These are phyloP conservation scores for Cranoglanis bouderius DNA, from an alignment of 2,113 vertebrate species.

Conservation along the genomic window DNA sequence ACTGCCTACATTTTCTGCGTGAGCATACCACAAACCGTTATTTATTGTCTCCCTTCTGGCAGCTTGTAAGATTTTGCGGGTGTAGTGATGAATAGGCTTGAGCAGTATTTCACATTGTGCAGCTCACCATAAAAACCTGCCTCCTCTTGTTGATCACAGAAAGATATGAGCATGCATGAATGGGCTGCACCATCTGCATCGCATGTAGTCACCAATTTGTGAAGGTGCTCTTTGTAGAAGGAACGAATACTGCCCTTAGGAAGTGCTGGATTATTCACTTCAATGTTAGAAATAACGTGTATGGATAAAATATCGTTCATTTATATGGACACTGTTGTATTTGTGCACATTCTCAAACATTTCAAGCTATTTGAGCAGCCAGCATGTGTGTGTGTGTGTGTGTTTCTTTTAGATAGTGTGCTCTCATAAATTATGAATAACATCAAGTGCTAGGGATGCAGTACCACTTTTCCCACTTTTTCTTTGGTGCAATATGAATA, in stretches of 20 bases:
- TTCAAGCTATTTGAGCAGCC: background rate
- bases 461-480: constrained; percentile 15
- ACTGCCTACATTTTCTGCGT: constrained; percentile 50
- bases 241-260: background rate
- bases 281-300: background rate
- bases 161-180: constrained; percentile 21
- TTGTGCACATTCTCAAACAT: background rate
- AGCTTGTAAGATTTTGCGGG: constrained; percentile 7
- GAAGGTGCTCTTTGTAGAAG: background rate
- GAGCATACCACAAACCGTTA: constrained; percentile 42
- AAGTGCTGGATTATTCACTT: constrained; percentile 2
- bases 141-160: constrained; percentile 35
- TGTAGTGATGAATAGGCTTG: constrained; percentile 2
- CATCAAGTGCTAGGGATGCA: constrained; percentile 4
- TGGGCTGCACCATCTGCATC: constrained; percentile 21
- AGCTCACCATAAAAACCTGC: constrained; percentile 15
- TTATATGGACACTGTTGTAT: background rate
- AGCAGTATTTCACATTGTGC: constrained; percentile 18
- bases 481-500: background rate
- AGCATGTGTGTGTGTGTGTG: background rate
- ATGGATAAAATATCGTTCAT: no score
- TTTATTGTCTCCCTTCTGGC: constrained; percentile 28
- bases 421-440: constrained; percentile 33
- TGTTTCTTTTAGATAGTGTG: background rate
- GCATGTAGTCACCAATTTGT: background rate